phyloP scores from a whole-genome alignment of 2,888 invertebrate species.

The Fissipunctia ypsillon region DNA sequence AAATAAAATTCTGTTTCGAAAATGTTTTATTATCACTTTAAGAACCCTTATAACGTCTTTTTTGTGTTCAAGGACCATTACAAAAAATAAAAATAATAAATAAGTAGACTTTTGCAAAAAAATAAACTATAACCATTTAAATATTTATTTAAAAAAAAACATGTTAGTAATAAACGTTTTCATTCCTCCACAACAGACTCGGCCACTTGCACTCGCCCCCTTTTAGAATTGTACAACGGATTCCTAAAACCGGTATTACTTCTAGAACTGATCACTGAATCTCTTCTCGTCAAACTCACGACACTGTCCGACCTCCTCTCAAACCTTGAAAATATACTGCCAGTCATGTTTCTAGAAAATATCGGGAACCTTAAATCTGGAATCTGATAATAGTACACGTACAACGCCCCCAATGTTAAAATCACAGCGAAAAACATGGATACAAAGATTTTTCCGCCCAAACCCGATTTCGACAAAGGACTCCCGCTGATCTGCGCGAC shows the following conservation, averaged over 20 bases:
- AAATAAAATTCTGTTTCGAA: background rate
- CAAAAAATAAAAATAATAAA: too few relatives aligned
- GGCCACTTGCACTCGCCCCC: constrained; percentile 79
- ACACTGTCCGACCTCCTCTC: constrained; percentile 84
- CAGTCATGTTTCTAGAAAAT: constrained; percentile 64
- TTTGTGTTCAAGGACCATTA: background rate
- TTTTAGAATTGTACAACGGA: constrained; percentile 84
- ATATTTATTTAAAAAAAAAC: background rate
- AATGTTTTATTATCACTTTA: background rate
- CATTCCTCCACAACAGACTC: constrained; percentile 73
- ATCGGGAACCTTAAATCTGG: constrained; percentile 71
- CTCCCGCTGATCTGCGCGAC: constrained; percentile 77
- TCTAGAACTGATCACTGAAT: constrained; percentile 75
- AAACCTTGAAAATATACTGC: constrained; percentile 76
- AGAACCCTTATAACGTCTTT: background rate
- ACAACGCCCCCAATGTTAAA: constrained; percentile 76
- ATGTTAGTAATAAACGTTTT: background rate
- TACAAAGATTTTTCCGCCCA: constrained; percentile 79
- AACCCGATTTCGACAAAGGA: constrained; percentile 77
- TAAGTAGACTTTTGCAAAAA: too few relatives aligned
- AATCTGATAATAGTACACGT: constrained; percentile 82
- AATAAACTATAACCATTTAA: background rate
- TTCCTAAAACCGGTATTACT: constrained; percentile 84
- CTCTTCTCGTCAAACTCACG: constrained; percentile 83
- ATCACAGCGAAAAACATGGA: constrained; percentile 82